Evolutionary conservation across 2,888 invertebrate genomes (phyloP).

Genomic region (Ophioninae sp.): DNA sequence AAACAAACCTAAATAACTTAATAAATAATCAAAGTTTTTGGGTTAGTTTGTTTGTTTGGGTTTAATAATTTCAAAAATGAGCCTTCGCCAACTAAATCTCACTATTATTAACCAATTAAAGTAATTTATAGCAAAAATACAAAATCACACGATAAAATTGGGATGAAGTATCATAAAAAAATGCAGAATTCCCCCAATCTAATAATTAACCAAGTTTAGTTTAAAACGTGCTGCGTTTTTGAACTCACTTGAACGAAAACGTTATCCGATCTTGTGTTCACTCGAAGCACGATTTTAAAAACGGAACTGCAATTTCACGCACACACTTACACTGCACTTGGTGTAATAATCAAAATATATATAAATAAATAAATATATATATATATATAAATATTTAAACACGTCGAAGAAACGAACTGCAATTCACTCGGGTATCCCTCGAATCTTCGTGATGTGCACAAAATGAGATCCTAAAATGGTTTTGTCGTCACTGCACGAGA

Average conservation of each 20-base stretch:
- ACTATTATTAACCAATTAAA: no score
- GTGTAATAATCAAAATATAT: conserved; percentile 4
- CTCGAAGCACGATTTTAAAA: conserved; percentile 23
- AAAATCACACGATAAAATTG: no score
- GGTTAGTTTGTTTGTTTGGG: no score
- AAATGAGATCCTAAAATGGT: neutral
- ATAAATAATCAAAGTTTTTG: no score
- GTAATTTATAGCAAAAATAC: no score
- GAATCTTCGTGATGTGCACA: conserved; percentile 10
- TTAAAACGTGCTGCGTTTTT: conserved; percentile 30
- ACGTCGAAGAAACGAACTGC: conserved; percentile 2
- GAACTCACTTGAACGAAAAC: conserved; percentile 73
- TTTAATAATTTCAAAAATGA: no score
- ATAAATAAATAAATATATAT: conserved; percentile 12
- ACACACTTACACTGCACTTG: conserved; percentile 46
- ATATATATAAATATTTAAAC: conserved; percentile 15
- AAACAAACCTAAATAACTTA: no score
- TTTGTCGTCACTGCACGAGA: conserved; percentile 17
- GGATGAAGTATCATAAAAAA: no score
- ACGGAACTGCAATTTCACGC: conserved; percentile 6
- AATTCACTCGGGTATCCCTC: conserved; percentile 24
- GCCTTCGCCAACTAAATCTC: no score
- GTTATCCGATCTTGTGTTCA: conserved; percentile 71
- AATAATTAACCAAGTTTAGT: neutral
- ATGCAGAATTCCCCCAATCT: no score